Evolutionary conservation across 2,797 vertebrate species (phyloP).

Genomic region (Cephalopachus bancanus): DNA sequence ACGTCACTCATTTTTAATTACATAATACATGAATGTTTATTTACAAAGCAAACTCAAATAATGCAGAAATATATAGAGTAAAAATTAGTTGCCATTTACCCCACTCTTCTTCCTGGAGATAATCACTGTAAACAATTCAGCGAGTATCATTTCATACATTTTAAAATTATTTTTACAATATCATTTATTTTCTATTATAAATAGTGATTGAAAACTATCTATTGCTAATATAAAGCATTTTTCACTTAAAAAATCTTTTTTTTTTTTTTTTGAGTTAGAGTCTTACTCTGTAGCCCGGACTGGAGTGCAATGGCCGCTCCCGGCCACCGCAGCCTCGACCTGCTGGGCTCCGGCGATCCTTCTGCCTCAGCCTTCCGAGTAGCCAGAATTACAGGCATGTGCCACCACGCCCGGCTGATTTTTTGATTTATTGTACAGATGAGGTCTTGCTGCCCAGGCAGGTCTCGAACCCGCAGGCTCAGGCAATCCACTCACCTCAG

Average conservation of each 20-base stretch:
- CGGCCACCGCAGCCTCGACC: too few relatives aligned
- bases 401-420: too few relatives aligned
- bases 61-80: neutral
- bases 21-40: neutral
- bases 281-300: too few relatives aligned
- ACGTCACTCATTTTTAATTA: neutral
- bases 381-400: too few relatives aligned
- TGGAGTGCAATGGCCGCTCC: too few relatives aligned
- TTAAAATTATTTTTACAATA: neutral
- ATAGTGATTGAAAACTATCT: neutral
- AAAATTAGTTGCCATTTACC: neutral
- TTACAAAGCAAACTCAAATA: neutral
- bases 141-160: neutral
- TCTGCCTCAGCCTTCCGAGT: too few relatives aligned
- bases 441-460: too few relatives aligned
- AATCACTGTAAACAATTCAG: conserved; percentile 24
- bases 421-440: too few relatives aligned
- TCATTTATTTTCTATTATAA: neutral
- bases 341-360: too few relatives aligned
- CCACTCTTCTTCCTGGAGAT: neutral
- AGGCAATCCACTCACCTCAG: too few relatives aligned
- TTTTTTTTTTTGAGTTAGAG: too few relatives aligned
- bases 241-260: neutral
- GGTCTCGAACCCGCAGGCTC: too few relatives aligned
- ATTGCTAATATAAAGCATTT: conserved; percentile 21